Evolutionary conservation across 2,888 invertebrate species (phyloP), one percentile per base, ranked within the genome.

Genomic region (Drosophila macrothrix): DNA sequence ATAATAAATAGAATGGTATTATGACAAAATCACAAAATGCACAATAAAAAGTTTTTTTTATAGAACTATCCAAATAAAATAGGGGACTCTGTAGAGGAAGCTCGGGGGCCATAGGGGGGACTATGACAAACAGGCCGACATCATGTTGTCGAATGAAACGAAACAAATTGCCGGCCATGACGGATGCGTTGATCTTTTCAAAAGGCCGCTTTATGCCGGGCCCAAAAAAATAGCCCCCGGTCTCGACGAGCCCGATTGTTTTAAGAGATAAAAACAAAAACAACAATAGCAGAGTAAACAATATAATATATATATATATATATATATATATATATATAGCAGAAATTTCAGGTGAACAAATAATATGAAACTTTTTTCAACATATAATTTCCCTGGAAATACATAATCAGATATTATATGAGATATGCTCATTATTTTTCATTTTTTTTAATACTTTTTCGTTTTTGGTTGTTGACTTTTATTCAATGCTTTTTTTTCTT

Each of bases 81-180:
- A 50, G 37, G 6, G 14, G 52, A 22, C 19, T 4, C 12, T 14
- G 4, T 28, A 25, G 39, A 2, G 25, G 7, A n/a, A 16, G 9
- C 25, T 9, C 22, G 16, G 19, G 35, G 49, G 9, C 1, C 5
- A 9, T 29, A 10, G 55, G 12, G 39, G 31, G 49, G 28, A 19
- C n/a, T 19, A 33, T 29, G 33, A 22, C 52, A 56, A 69, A 52
- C 41, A 69, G 56, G 56, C 58, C 68, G 56, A 56, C 50, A 58
- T 60, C 67, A 73, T 46, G 39, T 14, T 56, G 28, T 28, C 58
- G 64, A 75, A 66, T 68, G 64, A 69, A 87, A 78, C 71, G 78
- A 60, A 75, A 86, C 76, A 67, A 86, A 85, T 82, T 80, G 80
- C 71, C 74, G 67, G 72, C 80, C 85, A 69, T 84, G 88, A 88